Evolutionary conservation across 2,113 vertebrate species (phyloP).

Genomic region (Acanthisitta chloris): DNA sequence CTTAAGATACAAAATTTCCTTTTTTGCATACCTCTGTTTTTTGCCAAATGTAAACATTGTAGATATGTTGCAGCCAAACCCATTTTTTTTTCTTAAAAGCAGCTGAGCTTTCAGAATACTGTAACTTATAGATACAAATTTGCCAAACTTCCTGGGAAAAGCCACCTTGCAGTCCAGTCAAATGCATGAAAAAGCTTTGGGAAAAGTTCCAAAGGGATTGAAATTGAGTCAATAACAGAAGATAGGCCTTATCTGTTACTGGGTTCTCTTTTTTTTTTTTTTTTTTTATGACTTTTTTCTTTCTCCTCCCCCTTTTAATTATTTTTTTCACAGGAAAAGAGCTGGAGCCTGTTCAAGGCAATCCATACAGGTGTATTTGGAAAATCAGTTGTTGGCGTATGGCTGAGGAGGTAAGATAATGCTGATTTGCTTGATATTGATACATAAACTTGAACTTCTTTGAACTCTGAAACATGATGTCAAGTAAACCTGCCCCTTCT

Average conservation of each 20-base stretch:
- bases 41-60: neutral
- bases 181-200: neutral
- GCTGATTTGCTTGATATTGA: neutral
- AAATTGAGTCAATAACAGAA: neutral
- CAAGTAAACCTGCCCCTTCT: neutral
- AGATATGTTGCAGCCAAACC: neutral
- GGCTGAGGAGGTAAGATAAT: conserved; percentile 89
- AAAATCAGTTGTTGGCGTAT: conserved; percentile 96
- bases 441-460: neutral
- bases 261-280: neutral
- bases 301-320: neutral
- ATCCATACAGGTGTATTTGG: conserved; percentile 94
- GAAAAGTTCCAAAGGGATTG: neutral
- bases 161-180: neutral
- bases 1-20: neutral
- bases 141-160: neutral
- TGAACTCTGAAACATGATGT: neutral
- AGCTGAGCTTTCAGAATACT: neutral
- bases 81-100: neutral
- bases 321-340: conserved; percentile 63
- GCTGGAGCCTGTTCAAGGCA: conserved; percentile 89
- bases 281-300: neutral
- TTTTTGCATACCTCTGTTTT: neutral
- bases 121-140: neutral
- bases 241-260: neutral